phyloP scores from a whole-genome alignment of 2,888 invertebrate genomes.

The Brachyopa scutellaris region DNA sequence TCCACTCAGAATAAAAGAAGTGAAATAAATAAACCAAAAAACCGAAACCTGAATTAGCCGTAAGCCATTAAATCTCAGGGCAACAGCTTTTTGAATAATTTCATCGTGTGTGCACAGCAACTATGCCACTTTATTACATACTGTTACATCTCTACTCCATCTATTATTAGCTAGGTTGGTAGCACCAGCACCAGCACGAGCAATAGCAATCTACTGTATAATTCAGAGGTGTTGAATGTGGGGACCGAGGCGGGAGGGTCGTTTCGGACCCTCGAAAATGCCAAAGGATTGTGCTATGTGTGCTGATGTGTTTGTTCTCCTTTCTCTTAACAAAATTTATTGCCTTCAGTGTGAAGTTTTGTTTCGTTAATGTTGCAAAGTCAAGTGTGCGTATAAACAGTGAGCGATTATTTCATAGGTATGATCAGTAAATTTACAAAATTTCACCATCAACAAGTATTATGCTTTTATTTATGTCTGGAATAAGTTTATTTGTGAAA shows the following conservation, averaged over 20 bases:
- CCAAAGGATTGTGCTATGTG: slow-evolving; percentile 38
- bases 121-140: slow-evolving; percentile 62
- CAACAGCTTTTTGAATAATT: slow-evolving; percentile 72
- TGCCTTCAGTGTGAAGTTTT: slow-evolving; percentile 51
- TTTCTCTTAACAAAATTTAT: slow-evolving; percentile 62
- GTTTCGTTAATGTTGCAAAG: slow-evolving; percentile 60
- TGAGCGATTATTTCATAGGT: slow-evolving; percentile 16
- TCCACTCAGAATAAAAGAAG: slow-evolving; percentile 30
- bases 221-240: slow-evolving; percentile 59
- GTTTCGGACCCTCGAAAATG: slow-evolving; percentile 11
- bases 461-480: too few species aligned
- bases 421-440: too few species aligned
- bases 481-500: too few species aligned
- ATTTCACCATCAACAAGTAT: too few species aligned
- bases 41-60: slow-evolving; percentile 67
- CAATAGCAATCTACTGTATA: slow-evolving; percentile 17
- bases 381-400: slow-evolving; percentile 37
- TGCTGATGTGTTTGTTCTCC: slow-evolving; percentile 38
- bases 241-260: neutral
- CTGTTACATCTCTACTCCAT: slow-evolving; percentile 47
- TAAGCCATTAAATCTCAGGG: slow-evolving; percentile 64
- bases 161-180: slow-evolving; percentile 40
- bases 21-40: slow-evolving; percentile 46
- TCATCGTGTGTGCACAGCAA: slow-evolving; percentile 32
- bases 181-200: slow-evolving; percentile 31